Conservation (phyloP, 53 echinoderm and acorn worm genomes). For the Echinarachnius parma region DNA sequence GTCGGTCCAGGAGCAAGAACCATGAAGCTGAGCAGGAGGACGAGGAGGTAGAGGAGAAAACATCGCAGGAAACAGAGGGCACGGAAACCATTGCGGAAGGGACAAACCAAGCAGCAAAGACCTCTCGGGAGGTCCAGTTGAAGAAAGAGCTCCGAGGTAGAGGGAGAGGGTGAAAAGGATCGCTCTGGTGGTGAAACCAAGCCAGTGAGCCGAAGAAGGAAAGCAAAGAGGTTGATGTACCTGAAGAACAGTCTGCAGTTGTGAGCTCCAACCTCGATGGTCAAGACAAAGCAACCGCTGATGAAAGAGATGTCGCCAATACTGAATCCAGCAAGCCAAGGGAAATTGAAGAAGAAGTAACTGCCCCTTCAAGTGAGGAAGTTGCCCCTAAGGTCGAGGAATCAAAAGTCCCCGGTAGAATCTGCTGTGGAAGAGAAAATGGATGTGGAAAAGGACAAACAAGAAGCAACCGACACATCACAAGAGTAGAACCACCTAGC, state of each 20-base stretch:
- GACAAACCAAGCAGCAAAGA: too few relatives aligned
- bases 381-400: constrained; percentile 9
- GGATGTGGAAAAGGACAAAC: constrained; percentile 10
- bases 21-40: constrained; percentile 23
- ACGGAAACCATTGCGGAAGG: constrained; percentile 20
- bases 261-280: too few relatives aligned
- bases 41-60: constrained; percentile 2
- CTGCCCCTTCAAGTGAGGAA: constrained; percentile 18
- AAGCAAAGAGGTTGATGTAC: constrained; percentile 20
- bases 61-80: constrained; percentile 3
- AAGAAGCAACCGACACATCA: neutral
- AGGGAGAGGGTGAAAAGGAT: neutral
- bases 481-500: neutral
- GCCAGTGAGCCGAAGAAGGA: constrained; percentile 28
- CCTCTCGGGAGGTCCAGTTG: neutral
- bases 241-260: constrained; percentile 28
- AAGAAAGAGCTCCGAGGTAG: constrained; percentile 2
- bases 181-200: neutral
- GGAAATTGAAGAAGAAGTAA: constrained; percentile 33
- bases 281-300: constrained; percentile 1
- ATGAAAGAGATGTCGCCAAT: constrained; percentile 1
- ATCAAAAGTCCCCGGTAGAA: neutral
- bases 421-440: neutral
- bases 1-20: constrained; percentile 12
- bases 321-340: constrained; percentile 14